A percentile compares a stretch with the other conserved stretches of the same genome.
Evolutionary conservation across 2,797 vertebrate species (phyloP).

Genomic region (Urocyon cinereoargenteus): DNA sequence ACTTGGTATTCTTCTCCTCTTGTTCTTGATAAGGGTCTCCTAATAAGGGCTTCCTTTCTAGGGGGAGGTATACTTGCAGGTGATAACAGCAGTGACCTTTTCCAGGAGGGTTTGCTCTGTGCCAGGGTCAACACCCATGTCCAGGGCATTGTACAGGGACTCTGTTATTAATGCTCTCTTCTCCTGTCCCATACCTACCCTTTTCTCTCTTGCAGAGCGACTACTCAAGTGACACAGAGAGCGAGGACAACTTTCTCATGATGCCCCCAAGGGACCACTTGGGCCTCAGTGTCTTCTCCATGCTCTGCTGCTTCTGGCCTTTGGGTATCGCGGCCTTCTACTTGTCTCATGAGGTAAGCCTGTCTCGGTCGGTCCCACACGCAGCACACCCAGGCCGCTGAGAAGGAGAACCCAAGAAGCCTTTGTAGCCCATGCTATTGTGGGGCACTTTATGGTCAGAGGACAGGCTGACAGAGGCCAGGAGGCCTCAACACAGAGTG

Average conservation of each 20-base stretch:
- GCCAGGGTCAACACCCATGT: rapidly evolving
- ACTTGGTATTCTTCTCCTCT: not conserved
- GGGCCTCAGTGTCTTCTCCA: slow-evolving; percentile 97
- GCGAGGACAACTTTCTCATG: slow-evolving; percentile 96
- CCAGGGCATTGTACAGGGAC: rapidly evolving
- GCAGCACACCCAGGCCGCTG: rapidly evolving
- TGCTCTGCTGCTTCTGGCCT: slow-evolving; percentile 99
- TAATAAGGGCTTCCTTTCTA: not conserved
- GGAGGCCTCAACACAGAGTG: rapidly evolving
- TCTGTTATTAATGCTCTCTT: not conserved
- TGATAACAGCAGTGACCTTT: no score
- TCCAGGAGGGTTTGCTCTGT: rapidly evolving
- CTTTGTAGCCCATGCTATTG: not conserved
- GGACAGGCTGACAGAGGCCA: not conserved
- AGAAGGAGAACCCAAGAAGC: not conserved
- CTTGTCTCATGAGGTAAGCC: slow-evolving; percentile 95
- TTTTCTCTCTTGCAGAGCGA: slow-evolving; percentile 89
- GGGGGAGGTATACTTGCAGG: no score
- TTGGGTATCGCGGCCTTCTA: slow-evolving; percentile 97
- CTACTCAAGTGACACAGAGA: slow-evolving; percentile 96
- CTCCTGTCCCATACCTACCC: not conserved
- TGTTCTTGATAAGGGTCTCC: not conserved
- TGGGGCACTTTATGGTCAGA: not conserved
- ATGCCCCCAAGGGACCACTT: slow-evolving; percentile 96
- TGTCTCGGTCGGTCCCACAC: rapidly evolving